Conservation (phyloP, 1,140 invertebrate genomes). For the Caerostris darwini region DNA sequence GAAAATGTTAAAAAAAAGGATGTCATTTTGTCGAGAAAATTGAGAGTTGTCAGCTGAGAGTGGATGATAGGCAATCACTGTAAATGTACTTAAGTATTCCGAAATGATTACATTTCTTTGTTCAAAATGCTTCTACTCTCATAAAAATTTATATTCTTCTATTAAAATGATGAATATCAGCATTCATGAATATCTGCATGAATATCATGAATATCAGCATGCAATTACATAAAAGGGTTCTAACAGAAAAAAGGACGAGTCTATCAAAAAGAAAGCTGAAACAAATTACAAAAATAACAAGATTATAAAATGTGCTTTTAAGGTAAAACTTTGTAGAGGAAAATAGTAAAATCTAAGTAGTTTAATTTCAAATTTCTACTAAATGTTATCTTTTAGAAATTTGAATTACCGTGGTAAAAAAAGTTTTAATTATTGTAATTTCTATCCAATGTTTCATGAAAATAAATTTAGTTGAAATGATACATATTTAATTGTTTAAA, state of each 20-base stretch:
- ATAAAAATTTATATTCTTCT: background rate
- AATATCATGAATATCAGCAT: conserved; percentile 11
- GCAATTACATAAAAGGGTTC: conserved; percentile 25
- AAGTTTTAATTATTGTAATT: no score
- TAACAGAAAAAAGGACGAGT: background rate
- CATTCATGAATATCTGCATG: no score
- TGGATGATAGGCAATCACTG: conserved; percentile 25
- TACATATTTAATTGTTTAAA: no score
- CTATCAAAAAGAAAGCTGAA: background rate
- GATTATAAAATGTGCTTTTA: background rate
- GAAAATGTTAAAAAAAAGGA: background rate
- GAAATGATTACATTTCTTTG: conserved; percentile 33
- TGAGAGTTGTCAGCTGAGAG: background rate
- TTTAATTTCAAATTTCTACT: conserved; percentile 23
- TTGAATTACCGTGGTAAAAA: no score
- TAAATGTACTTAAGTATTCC: conserved; percentile 40
- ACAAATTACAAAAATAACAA: background rate
- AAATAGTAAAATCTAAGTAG: background rate
- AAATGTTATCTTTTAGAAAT: no score
- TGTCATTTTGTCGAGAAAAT: background rate
- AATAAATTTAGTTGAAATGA: no score
- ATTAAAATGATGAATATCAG: conserved; percentile 2
- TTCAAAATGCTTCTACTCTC: background rate
- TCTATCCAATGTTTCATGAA: no score
- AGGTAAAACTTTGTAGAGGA: background rate